Percentiles rank a stretch among this genome's conserved stretches.
These are phyloP conservation scores for Eptesicus fuscus DNA, from an alignment of 2,113 vertebrate genomes.

Conservation along the genomic window DNA sequence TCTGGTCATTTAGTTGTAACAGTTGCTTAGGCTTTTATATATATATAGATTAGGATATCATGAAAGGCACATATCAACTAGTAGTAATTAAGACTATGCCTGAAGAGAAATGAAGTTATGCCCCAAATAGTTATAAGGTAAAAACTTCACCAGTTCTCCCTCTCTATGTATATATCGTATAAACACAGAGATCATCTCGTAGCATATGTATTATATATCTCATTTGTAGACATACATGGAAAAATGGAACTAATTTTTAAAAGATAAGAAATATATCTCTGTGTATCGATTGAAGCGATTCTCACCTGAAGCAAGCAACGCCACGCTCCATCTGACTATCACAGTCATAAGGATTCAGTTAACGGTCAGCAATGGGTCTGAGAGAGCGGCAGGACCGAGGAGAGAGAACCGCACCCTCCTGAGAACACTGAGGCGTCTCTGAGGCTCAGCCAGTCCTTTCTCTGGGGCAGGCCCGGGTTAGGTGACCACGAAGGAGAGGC, in stretches of 20 bases:
- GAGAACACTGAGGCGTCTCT: accelerated
- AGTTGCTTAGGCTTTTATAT: too few relatives aligned
- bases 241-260: not conserved
- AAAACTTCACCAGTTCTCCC: not conserved
- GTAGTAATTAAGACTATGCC: not conserved
- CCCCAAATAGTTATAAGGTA: not conserved
- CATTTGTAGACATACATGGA: not conserved
- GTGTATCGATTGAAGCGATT: not conserved
- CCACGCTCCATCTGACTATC: too few relatives aligned
- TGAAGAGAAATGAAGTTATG: not conserved
- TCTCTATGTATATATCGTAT: not conserved
- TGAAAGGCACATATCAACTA: not conserved
- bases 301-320: not conserved
- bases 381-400: not conserved
- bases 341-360: accelerated
- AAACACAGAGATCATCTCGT: not conserved
- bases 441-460: not conserved
- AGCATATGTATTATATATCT: not conserved
- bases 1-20: too few relatives aligned
- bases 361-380: not conserved
- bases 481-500: not conserved
- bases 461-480: not conserved
- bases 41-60: not conserved
- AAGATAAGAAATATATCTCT: not conserved
- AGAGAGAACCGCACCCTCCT: accelerated